A percentile compares a stretch with the other conserved stretches of the same genome.
These are phyloP conservation scores for Saccopteryx leptura DNA, from an alignment of 2,113 vertebrate genomes.

Conservation along the genomic window DNA sequence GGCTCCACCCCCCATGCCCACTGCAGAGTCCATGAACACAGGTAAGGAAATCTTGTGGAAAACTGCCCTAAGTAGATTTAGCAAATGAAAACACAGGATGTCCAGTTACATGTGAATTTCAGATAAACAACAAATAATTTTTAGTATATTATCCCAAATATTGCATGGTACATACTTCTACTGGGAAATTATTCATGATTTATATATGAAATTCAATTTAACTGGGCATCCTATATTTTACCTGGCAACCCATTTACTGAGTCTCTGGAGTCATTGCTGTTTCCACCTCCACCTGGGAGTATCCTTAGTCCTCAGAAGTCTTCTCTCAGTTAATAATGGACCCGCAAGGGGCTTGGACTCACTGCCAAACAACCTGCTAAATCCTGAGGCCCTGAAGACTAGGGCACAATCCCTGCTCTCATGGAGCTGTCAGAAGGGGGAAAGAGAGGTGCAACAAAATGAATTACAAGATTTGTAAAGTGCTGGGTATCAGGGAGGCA, in stretches of 20 bases:
- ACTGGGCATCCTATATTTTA: background rate
- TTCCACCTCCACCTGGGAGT: background rate
- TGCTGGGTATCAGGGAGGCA: background rate
- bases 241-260: background rate
- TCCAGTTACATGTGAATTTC: background rate
- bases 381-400: background rate
- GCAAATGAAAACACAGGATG: background rate
- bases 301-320: background rate
- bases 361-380: background rate
- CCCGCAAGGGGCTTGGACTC: background rate
- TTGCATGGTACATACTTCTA: background rate
- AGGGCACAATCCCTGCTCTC: background rate
- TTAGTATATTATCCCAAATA: background rate
- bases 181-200: background rate
- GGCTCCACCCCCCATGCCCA: background rate
- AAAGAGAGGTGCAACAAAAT: background rate
- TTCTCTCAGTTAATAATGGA: background rate
- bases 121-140: background rate
- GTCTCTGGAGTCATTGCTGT: background rate
- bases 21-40: background rate
- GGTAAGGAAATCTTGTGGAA: background rate
- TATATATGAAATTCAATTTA: background rate
- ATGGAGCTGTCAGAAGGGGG: background rate
- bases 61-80: background rate
- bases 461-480: background rate